Evolutionary conservation across 2,113 vertebrate genomes (phyloP).

Genomic region (Agapornis roseicollis): DNA sequence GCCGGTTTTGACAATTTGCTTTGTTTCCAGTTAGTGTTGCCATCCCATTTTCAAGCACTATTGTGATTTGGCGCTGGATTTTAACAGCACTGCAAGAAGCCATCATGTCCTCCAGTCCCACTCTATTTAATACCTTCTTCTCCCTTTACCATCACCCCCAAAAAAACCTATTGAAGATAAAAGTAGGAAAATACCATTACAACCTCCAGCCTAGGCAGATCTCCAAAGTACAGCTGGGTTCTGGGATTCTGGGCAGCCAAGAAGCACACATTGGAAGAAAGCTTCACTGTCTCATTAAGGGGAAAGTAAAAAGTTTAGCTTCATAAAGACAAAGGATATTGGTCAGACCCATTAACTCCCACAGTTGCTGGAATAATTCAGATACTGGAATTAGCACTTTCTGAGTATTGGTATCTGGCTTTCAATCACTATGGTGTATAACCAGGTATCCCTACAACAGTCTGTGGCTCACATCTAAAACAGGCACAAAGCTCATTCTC

Average conservation of each 20-base stretch:
- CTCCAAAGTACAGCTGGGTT: neutral
- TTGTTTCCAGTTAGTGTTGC: neutral
- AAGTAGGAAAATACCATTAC: neutral
- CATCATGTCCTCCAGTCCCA: neutral
- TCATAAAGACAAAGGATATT: neutral
- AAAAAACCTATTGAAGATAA: neutral
- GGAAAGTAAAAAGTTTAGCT: no score
- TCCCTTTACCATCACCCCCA: neutral
- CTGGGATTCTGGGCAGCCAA: neutral
- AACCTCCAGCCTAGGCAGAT: neutral
- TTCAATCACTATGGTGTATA: neutral
- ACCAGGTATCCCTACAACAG: neutral
- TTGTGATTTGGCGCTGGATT: rapidly evolving
- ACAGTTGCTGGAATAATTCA: neutral
- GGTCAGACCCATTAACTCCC: neutral
- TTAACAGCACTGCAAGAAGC: neutral
- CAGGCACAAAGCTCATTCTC: neutral
- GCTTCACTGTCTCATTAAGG: neutral
- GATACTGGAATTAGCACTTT: neutral
- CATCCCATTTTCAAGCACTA: neutral
- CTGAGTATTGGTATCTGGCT: neutral
- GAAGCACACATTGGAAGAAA: neutral
- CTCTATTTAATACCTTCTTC: neutral
- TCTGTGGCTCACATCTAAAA: neutral
- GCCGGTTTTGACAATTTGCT: neutral